Evolutionary conservation across 2,113 vertebrate species (phyloP), one percentile per base, ranked within the genome.

Genomic region (Ciconia stormi): DNA sequence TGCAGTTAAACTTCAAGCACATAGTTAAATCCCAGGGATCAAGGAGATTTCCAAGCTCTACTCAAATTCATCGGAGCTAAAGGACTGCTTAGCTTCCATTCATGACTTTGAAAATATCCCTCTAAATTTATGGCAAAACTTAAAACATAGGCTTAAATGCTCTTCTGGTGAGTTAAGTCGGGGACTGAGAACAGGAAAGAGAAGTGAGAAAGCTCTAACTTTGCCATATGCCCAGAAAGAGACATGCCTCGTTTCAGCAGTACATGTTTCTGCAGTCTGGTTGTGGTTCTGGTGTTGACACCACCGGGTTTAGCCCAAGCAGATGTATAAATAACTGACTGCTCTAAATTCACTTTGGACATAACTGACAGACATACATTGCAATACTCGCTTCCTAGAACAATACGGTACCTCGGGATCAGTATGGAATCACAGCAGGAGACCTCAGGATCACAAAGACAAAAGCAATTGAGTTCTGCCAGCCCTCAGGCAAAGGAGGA

Each of bases 211-310:
- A 74, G 49, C 34, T 71, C 13, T 20, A 9, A 1, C 16, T 52
- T 26, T 20, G 5, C 53, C 59, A 3, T 1, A 9, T n/a, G 38
- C 84, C 18, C n/a, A 14, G 38, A 15, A 21, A 46, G 58, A 44
- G 1, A 4, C 21, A 19, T 8, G 29, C 52, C 14, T 44, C 58
- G 1, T 34, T 40, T 3, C 26, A 13, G 59, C 72, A 58, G 42
- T 2, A 11, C 1, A 0, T 3, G 52, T 8, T 34, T 7, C 65
- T 38, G 23, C 69, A 27, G 34, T 2, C 38, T 2, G 3, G 13
- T 1, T 13, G 38, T 27, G 55, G 23, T 23, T 32, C 67, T 38
- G 65, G 5, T 10, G 46, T 5, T 2, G 2, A 3, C n/a, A 12
- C 4, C 29, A 1, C 49, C 5, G 3, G 32, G 17, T 47, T 62